phyloP scores from a whole-genome alignment of 2,113 vertebrate species.

The Microcebus lehilahytsara region DNA sequence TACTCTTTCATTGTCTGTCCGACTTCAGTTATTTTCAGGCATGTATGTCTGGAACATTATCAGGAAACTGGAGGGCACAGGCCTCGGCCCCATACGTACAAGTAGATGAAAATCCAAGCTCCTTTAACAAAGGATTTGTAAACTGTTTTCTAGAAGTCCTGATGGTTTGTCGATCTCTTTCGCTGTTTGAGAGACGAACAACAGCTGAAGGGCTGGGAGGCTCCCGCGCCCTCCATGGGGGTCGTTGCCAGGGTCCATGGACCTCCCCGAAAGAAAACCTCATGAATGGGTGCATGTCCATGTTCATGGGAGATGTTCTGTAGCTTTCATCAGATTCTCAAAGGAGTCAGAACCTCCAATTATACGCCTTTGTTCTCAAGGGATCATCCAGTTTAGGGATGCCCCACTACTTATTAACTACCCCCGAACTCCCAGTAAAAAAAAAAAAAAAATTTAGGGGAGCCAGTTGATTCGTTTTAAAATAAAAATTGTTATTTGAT shows the following conservation, averaged over 20 bases:
- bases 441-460: neutral
- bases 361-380: neutral
- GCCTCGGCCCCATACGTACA: neutral
- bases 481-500: neutral
- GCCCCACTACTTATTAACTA: neutral
- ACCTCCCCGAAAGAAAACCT: neutral
- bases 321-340: neutral
- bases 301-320: neutral
- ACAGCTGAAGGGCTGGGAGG: neutral
- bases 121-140: neutral
- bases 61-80: neutral
- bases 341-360: neutral
- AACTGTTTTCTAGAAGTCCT: neutral
- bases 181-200: neutral
- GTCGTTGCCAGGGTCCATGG: neutral
- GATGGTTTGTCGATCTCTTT: neutral
- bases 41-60: neutral
- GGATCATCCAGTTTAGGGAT: too few species aligned
- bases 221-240: fast-evolving
- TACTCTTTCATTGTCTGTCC: neutral
- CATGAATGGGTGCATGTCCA: neutral
- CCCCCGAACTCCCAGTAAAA: neutral
- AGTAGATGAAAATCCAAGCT: neutral
- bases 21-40: neutral
- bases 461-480: neutral